Evolutionary conservation across 2,797 vertebrate genomes (phyloP), one percentile per base, ranked within the genome.

Genomic region (Spinus pinus): DNA sequence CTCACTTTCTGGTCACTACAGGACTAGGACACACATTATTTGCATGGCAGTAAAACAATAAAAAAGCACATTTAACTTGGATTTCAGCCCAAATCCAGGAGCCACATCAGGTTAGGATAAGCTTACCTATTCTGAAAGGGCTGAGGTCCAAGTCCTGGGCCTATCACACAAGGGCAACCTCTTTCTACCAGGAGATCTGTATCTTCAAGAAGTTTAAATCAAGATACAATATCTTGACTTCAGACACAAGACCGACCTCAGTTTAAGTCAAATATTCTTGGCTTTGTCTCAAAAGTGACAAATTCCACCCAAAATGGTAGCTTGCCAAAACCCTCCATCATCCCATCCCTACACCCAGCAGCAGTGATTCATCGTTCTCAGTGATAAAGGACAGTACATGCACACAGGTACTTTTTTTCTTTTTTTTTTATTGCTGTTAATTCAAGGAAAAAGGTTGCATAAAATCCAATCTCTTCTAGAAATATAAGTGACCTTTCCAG

Each of bases 341-440:
- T 27, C 56, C 53, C 56, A 65, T 2, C 57, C 18, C 69, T 27
- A 13, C 0, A 14, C 9, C 18, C 23, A 28, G 47, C 10, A 24
- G 60, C 64, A 53, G 14, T 10, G 23, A 12, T 33, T 25, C 23
- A 8, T 4, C n/a, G 20, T 10, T 86, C 67, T 72, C 44, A 21
- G 42, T 14, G 93, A 95, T 23, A 91, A 97, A 96, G 77, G 85
- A 97, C 95, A 87, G 85, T 47, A 88, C 86, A 89, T 73, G 57
- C 78, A 96, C 80, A 92, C 77, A 25, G 47, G 41, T 74, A 77
- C 75, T 91, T 97, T 97, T 97, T 97, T 61, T 50, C 93, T 96
- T 95, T 95, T 94, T n/a, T 98, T 98, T 99, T 98, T 99, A 99
- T 99, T 99, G 98, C 98, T 98, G 98, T 99, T 98, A 99, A 98